Evolutionary conservation across 2,797 vertebrate species (phyloP), one percentile per base, ranked within the genome.

Genomic region (Rhodeus uyekii): DNA sequence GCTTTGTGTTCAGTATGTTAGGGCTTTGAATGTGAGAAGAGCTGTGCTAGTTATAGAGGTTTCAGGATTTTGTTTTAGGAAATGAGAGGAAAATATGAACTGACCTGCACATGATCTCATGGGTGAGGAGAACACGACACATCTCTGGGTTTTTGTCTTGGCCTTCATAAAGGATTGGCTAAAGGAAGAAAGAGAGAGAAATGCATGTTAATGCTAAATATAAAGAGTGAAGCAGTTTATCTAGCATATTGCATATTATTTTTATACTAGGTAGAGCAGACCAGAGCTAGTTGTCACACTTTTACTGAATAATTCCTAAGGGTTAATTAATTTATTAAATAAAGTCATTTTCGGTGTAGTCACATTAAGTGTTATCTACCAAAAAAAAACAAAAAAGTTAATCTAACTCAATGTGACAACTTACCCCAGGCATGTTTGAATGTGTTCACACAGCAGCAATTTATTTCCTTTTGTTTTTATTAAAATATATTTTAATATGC

Each of bases 71-170:
- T 27, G 7, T 29, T 4, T 36, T 19, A 32, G 7, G 27, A 65
- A 50, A 72, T 64, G 34, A 65, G 63, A 83, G 58, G 13, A n/a
- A 53, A 46, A 80, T 13, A 29, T 18, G n/a, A 39, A 78, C 91
- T 92, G 89, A 98, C 97, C 96, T 98, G 97, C 96, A 98, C 97
- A 98, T 97, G 93, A 97, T 98, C 92, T 98, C 96, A 3, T 97
- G 97, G 53, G 96, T 97, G 87, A 97, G 96, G 32, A 97, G 94
- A 83, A 97, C 96, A 0, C 96, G 95, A 32, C 96, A 97, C 97
- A 97, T 97, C 92, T 98, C 96, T 0, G 96, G 96, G 89, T 97
- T 98, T 89, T 98, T 98, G 93, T 98, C 97, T 88, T 97, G 96
- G 14, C 96, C 96, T 87, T 98, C 96, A 18, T 98, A 97, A 85